Evolutionary conservation across 2,888 invertebrate species (phyloP).

Genomic region (Tenthredo livida): DNA sequence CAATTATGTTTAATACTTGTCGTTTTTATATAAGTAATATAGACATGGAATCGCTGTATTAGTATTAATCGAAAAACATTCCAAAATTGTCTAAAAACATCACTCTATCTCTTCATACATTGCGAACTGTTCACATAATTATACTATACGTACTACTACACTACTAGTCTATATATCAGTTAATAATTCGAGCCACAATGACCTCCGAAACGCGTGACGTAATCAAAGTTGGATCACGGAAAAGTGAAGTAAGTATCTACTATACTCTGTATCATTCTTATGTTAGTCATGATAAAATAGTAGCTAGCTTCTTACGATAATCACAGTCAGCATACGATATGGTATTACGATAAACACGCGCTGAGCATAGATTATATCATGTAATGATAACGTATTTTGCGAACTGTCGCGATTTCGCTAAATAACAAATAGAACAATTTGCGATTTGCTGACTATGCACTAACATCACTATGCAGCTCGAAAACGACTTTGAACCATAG

Average conservation of each 20-base stretch:
- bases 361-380: not conserved
- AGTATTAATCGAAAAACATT: constrained; percentile 62
- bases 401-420: not conserved
- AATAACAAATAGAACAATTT: not conserved
- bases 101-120: constrained; percentile 15
- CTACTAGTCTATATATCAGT: not conserved
- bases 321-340: not conserved
- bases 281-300: not conserved
- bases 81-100: constrained; percentile 53
- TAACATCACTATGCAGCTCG: too few species aligned
- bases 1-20: not conserved
- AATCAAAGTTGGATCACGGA: constrained; percentile 90
- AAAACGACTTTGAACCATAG: not conserved
- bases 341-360: too few species aligned
- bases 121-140: constrained; percentile 22
- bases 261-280: constrained; percentile 20
- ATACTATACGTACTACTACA: not conserved
- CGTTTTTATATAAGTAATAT: not conserved
- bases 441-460: not conserved
- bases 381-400: not conserved
- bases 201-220: constrained; percentile 70
- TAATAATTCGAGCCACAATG: constrained; percentile 36
- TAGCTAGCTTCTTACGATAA: not conserved
- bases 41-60: not conserved
- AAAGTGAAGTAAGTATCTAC: constrained; percentile 86